Percentiles rank a stretch among this genome's conserved stretches.
These are phyloP conservation scores for Morinoia aosen DNA, from an alignment of 2,888 invertebrate genomes.

Conservation along the genomic window DNA sequence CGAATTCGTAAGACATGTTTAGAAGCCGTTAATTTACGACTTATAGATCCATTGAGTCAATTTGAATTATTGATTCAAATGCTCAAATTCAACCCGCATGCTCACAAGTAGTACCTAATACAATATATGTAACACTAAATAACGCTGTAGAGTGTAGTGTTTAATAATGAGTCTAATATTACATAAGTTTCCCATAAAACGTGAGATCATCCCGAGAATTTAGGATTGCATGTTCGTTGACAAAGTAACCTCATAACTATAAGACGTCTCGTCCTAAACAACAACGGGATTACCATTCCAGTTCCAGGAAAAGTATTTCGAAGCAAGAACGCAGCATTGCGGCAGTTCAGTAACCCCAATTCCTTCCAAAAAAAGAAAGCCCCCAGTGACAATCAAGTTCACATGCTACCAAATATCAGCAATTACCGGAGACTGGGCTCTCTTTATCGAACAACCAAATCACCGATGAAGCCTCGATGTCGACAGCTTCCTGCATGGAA, in stretches of 20 bases:
- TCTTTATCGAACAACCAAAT: slow-evolving; percentile 22
- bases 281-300: neutral
- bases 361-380: neutral
- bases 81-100: too few relatives aligned
- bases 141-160: too few relatives aligned
- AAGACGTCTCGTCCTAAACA: neutral
- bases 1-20: too few relatives aligned
- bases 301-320: neutral
- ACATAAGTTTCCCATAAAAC: neutral
- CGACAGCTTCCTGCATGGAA: neutral
- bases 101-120: too few relatives aligned
- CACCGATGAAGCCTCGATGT: slow-evolving; percentile 8
- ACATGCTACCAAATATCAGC: neutral
- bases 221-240: neutral
- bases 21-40: too few relatives aligned
- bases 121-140: too few relatives aligned
- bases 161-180: too few relatives aligned
- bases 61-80: too few relatives aligned
- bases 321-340: neutral
- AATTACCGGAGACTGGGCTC: neutral
- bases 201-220: neutral
- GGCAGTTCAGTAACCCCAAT: neutral
- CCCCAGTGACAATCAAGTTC: neutral
- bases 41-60: too few relatives aligned
- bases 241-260: neutral